These are phyloP conservation scores for Cactoblastis cactorum DNA, from an alignment of 2,888 invertebrate genomes.

Conservation along the genomic window DNA sequence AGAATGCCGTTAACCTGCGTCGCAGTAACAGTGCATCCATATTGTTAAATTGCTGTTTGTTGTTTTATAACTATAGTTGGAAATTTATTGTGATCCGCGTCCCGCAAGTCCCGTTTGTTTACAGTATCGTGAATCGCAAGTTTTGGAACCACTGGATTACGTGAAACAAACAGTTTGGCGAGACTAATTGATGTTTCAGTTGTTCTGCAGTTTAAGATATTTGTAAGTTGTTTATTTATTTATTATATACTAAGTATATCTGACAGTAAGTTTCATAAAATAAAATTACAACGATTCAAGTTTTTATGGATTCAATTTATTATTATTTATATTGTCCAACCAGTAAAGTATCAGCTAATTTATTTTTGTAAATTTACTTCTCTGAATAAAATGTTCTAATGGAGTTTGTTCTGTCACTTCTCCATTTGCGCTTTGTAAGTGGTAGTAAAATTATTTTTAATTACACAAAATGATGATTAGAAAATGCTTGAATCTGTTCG, in stretches of 20 bases:
- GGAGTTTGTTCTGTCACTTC: too few relatives aligned
- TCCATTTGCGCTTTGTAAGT: too few relatives aligned
- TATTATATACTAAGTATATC: neutral
- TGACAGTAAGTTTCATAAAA: neutral
- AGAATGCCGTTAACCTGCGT: neutral
- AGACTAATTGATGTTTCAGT: neutral
- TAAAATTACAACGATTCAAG: too few relatives aligned
- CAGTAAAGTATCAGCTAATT: too few relatives aligned
- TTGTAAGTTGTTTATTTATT: neutral
- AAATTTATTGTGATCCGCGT: slow-evolving; percentile 6
- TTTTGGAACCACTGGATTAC: too few relatives aligned
- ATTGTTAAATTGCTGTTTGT: slow-evolving; percentile 2
- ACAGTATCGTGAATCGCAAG: neutral
- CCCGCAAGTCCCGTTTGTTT: neutral
- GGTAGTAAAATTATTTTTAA: too few relatives aligned
- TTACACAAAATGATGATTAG: too few relatives aligned
- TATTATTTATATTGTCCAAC: too few relatives aligned
- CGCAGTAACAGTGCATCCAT: neutral
- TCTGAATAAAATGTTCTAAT: too few relatives aligned
- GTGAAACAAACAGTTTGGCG: neutral
- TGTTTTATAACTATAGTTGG: slow-evolving; percentile 6
- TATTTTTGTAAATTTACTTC: too few relatives aligned
- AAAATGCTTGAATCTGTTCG: too few relatives aligned
- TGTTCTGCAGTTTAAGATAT: neutral
- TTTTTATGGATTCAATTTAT: too few relatives aligned